phyloP scores from a whole-genome alignment of 2,113 vertebrate genomes.

The Mesembrinibis cayennensis region DNA sequence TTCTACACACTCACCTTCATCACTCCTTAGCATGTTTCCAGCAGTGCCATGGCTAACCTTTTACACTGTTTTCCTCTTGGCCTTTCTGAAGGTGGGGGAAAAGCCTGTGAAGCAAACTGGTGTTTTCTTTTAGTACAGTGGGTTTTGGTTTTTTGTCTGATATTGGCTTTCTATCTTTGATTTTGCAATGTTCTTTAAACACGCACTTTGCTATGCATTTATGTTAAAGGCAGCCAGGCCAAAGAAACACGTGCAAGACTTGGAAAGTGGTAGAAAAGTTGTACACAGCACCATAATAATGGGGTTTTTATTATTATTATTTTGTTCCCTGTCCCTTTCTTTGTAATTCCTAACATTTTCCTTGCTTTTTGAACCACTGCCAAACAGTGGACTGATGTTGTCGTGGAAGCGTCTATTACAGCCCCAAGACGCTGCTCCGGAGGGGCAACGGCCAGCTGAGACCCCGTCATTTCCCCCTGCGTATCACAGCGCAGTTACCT shows the following conservation, averaged over 20 bases:
- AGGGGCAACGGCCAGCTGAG: background rate
- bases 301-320: background rate
- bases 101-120: background rate
- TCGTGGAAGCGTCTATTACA: background rate
- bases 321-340: background rate
- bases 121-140: background rate
- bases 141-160: background rate
- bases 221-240: background rate
- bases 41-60: background rate
- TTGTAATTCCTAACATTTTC: background rate
- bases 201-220: background rate
- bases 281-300: background rate
- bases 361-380: background rate
- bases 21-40: background rate
- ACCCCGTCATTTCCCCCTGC: background rate
- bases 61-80: background rate
- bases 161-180: background rate
- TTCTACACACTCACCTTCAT: background rate
- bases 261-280: background rate
- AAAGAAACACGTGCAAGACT: background rate
- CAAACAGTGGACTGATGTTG: background rate
- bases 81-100: background rate
- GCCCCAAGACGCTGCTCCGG: accelerated
- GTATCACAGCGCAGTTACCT: background rate
- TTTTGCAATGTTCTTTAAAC: slow-evolving; percentile 39